Evolutionary conservation across 2,888 invertebrate genomes (phyloP).

Genomic region (Blastobasis adustella): DNA sequence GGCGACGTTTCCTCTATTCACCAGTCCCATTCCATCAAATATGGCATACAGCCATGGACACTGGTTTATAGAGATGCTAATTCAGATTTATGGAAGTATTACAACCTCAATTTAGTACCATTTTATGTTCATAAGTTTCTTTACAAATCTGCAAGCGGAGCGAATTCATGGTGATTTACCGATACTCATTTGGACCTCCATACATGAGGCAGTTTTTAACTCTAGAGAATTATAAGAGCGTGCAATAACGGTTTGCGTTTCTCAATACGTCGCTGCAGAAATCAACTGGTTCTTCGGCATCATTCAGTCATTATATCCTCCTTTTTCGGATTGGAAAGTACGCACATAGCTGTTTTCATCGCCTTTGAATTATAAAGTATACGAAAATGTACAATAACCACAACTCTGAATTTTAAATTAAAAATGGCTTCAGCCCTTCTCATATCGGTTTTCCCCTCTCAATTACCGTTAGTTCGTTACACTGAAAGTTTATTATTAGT

Average conservation of each 20-base stretch:
- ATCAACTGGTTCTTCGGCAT: constrained; percentile 14
- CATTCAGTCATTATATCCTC: constrained; percentile 29
- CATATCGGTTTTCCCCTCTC: too few species aligned
- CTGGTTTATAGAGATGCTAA: constrained; percentile 17
- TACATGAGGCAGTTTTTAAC: background rate
- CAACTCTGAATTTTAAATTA: too few species aligned
- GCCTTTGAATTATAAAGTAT: constrained; percentile 25
- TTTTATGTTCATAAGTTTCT: background rate
- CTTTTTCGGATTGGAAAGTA: constrained; percentile 38
- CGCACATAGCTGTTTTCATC: constrained; percentile 23
- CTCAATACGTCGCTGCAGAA: background rate
- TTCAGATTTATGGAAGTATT: constrained; percentile 25
- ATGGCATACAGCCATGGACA: background rate
- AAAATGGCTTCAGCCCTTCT: too few species aligned
- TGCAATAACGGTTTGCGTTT: background rate
- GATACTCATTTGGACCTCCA: background rate
- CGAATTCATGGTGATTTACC: background rate
- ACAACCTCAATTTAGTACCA: constrained; percentile 2
- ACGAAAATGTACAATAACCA: constrained; percentile 28
- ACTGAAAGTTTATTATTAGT: too few species aligned
- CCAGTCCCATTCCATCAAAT: constrained; percentile 27
- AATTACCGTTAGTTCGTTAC: too few species aligned
- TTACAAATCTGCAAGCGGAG: background rate
- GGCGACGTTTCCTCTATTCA: constrained; percentile 33
- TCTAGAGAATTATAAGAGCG: background rate